Base-by-base conservation (phyloP, 64 coral and sea anemone genomes). In the Dendrophyllia cribrosa region DNA sequence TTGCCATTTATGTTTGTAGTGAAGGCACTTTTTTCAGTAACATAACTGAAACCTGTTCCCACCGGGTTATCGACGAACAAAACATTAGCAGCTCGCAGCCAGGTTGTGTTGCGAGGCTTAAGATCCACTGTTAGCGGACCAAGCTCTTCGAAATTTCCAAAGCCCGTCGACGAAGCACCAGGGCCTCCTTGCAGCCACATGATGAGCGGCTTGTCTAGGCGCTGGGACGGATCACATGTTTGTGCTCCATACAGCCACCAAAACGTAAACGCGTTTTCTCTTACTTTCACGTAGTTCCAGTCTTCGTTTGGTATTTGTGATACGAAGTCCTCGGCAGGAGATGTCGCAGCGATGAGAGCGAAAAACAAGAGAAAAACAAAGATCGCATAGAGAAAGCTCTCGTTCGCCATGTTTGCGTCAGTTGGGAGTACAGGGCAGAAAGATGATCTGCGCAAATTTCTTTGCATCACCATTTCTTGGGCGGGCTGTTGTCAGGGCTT, bases 101-200 rank as follows among this genome's bases (percentile, higher is more conserved):
- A 98, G 3, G 90, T 96, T 14, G 91, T 93, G 17, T 96, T 86
- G 21, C 97, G 95, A 52, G 88, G 50, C 17, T 93, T 95, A 9
- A 95, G 68, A 34, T 98, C 81, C 4, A 91, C 88, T 78, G 88
- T 92, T 63, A 84, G 81, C 13, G 97, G 97, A 44, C 97, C 97
- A 66, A 98, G 89, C 89, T 98, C 97, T 83, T 71, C 85, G 34
- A 98, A 98, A 81, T 98, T 98, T 58, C 97, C 97, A 80, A 85
- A 98, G 9, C 97, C 97, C 52, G 97, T 96, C 2, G 90, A 93
- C 11, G 97, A 98, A 10, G 81, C 97, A 11, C 97, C 97, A 1
- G 97, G 97, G 0, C 97, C 97, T 56, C 97, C 97, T 77, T 98
- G 97, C 0, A 98, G 83, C 97, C 97, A 98, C 97, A 98, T 90